phyloP scores from a whole-genome alignment of 2,113 vertebrate species.

The Ptilonorhynchus violaceus region DNA sequence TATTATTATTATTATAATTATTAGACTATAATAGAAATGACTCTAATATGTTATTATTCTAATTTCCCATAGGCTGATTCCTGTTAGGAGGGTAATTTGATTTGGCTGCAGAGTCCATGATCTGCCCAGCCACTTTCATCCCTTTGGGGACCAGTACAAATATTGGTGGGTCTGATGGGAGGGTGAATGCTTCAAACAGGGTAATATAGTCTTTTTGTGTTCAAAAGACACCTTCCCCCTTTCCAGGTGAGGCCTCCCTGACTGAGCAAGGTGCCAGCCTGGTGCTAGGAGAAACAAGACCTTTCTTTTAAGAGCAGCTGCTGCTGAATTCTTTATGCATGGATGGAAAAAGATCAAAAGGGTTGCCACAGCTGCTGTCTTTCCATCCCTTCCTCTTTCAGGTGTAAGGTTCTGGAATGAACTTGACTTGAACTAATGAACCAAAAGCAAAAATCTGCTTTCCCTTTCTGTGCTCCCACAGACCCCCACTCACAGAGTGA shows the following conservation, averaged over 20 bases:
- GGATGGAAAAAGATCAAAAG: background rate
- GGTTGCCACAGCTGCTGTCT: background rate
- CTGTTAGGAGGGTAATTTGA: background rate
- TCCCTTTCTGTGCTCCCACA: background rate
- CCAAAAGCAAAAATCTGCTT: background rate
- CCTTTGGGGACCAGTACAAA: background rate
- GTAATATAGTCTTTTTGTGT: background rate
- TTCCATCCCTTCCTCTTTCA: background rate
- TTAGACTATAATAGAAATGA: background rate
- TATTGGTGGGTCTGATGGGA: background rate
- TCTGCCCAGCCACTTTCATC: background rate
- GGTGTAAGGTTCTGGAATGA: background rate
- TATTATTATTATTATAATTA: background rate
- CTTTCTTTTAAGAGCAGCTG: background rate
- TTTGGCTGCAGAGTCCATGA: background rate
- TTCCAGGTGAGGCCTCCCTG: background rate
- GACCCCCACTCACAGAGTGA: background rate
- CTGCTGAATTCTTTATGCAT: background rate
- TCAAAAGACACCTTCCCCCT: background rate
- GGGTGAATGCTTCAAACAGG: background rate
- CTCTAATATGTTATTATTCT: background rate
- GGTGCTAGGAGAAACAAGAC: background rate
- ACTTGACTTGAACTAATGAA: background rate
- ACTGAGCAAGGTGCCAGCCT: background rate
- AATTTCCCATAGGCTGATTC: background rate